Percentiles rank a stretch among this genome's conserved stretches.
phyloP scores from a whole-genome alignment of 2,888 invertebrate species.

The Cantharis rustica region DNA sequence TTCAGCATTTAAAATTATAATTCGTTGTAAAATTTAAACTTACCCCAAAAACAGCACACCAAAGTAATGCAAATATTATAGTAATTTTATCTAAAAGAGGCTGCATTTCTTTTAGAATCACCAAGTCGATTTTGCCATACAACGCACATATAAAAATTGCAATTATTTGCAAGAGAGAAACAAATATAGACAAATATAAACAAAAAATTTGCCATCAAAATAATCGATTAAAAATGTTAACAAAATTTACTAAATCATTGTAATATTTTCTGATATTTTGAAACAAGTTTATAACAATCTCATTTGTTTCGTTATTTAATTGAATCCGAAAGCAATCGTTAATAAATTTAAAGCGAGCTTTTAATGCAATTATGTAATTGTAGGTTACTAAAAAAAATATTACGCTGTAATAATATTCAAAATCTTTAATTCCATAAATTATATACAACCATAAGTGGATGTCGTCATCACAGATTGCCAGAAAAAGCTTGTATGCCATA shows the following conservation, averaged over 20 bases:
- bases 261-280: not conserved
- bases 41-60: too few species aligned
- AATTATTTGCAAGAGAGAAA: not conserved
- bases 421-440: not conserved
- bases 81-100: too few species aligned
- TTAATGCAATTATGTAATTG: not conserved
- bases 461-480: too few species aligned
- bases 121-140: not conserved
- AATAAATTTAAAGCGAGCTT: not conserved
- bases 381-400: not conserved
- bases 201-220: constrained; percentile 1
- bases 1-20: too few species aligned
- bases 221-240: not conserved
- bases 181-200: not conserved
- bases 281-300: not conserved
- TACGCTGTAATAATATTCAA: not conserved
- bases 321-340: not conserved
- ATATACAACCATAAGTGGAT: not conserved
- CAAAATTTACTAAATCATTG: not conserved
- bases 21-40: too few species aligned
- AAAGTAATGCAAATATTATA: too few species aligned
- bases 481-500: not conserved
- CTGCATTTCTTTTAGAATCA: not conserved
- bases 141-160: not conserved
- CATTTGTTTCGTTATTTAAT: not conserved